Percentiles rank a stretch among this genome's conserved stretches.
These are phyloP conservation scores for Passer montanus DNA, from an alignment of 2,113 vertebrate species.

Conservation along the genomic window DNA sequence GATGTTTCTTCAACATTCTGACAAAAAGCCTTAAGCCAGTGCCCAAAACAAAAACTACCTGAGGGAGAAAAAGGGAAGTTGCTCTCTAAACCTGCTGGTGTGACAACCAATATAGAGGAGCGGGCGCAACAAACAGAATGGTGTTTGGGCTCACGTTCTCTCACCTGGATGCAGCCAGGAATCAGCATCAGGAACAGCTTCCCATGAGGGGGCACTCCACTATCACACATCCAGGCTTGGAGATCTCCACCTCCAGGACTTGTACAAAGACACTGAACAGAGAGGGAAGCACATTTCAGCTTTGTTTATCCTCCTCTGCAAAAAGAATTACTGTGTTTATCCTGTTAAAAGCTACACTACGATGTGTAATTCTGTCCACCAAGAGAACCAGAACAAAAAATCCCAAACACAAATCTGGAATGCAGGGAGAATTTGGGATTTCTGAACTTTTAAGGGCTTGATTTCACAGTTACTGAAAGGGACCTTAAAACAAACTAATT, in stretches of 20 bases:
- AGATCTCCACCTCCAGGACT: neutral
- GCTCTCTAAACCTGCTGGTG: neutral
- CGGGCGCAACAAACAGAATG: neutral
- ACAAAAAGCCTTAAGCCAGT: neutral
- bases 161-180: neutral
- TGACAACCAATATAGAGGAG: accelerated
- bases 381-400: neutral
- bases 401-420: neutral
- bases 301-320: neutral
- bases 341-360: neutral
- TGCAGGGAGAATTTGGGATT: neutral
- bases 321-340: neutral
- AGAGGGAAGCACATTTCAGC: neutral
- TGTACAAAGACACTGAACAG: accelerated
- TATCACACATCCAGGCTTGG: neutral
- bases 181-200: neutral
- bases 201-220: slow-evolving; percentile 14
- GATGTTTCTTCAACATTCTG: neutral
- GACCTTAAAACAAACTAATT: neutral
- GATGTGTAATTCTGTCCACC: neutral
- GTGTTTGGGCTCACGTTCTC: neutral
- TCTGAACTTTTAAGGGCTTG: neutral
- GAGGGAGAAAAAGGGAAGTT: neutral
- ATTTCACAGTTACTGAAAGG: neutral
- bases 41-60: neutral